Evolutionary conservation across 2,113 vertebrate species (phyloP).

Genomic region (Caranx melampygus): DNA sequence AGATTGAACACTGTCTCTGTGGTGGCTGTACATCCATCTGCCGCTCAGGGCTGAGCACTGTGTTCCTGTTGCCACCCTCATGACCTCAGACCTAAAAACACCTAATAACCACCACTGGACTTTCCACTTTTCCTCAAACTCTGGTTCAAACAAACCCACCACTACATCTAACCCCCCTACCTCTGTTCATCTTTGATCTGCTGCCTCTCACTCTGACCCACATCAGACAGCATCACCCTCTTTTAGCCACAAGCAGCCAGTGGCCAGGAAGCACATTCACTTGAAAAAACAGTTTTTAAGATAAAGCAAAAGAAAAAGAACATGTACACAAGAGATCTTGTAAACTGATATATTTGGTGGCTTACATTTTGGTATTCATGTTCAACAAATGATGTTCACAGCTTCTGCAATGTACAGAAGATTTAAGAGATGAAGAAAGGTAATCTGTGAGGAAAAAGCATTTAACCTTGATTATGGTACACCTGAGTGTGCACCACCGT

Average conservation of each 20-base stretch:
- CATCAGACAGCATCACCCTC: conserved; percentile 37
- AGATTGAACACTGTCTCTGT: conserved; percentile 67
- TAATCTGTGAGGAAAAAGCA: no score
- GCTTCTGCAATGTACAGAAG: no score
- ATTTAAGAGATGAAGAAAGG: no score
- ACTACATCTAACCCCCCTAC: conserved; percentile 37
- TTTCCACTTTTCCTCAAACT: conserved; percentile 69
- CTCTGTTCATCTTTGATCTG: conserved; percentile 59
- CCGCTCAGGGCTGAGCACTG: conserved; percentile 57
- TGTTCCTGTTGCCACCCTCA: conserved; percentile 72
- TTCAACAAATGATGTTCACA: no score
- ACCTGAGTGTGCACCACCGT: no score
- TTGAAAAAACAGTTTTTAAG: background rate
- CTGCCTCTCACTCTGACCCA: conserved; percentile 56
- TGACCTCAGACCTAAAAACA: conserved; percentile 77
- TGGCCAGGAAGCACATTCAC: conserved; percentile 11
- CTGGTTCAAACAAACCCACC: conserved; percentile 73
- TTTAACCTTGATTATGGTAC: no score
- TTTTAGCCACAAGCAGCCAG: conserved; percentile 32
- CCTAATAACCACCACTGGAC: conserved; percentile 78
- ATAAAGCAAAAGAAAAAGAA: background rate
- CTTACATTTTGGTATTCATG: background rate
- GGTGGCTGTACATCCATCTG: conserved; percentile 68
- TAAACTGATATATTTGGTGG: background rate
- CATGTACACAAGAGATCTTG: background rate